Percentiles rank a stretch among this genome's conserved stretches.
phyloP scores from a whole-genome alignment of 2,797 vertebrate genomes.

The Synanceia verrucosa region DNA sequence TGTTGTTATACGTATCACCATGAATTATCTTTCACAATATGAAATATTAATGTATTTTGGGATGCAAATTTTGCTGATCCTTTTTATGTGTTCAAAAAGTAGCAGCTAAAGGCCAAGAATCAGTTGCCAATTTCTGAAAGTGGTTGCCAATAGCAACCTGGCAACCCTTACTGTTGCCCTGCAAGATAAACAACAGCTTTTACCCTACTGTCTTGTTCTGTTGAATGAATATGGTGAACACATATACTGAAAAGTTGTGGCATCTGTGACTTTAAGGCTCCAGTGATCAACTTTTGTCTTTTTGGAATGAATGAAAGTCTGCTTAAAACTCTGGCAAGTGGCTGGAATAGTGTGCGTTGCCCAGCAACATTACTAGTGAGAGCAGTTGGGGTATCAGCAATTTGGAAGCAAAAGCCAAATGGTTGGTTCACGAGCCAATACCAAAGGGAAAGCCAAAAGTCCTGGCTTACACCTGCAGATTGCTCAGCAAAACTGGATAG shows the following conservation, averaged over 20 bases:
- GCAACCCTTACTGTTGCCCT: neutral
- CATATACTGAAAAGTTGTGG: neutral
- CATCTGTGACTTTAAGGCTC: conserved; percentile 26
- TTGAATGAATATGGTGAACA: neutral
- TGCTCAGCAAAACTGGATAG: conserved; percentile 4
- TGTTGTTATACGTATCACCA: too few species aligned
- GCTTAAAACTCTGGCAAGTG: neutral
- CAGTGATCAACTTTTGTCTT: conserved; percentile 9
- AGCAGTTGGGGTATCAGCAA: conserved; percentile 16
- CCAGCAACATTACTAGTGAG: conserved; percentile 14
- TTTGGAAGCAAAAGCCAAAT: conserved; percentile 17
- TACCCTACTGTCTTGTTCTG: neutral
- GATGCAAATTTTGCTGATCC: too few species aligned
- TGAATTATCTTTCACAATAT: too few species aligned
- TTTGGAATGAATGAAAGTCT: conserved; percentile 21
- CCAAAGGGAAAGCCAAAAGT: neutral
- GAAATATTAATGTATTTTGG: too few species aligned
- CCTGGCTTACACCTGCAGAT: conserved; percentile 13
- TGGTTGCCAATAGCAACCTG: neutral
- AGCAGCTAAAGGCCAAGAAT: neutral
- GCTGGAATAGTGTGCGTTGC: conserved; percentile 11
- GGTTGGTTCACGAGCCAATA: conserved; percentile 13
- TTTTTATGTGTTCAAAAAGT: too few species aligned
- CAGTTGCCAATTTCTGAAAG: neutral
- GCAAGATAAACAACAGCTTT: neutral